Evolutionary conservation across 2,113 vertebrate species (phyloP), one percentile per base, ranked within the genome.

Genomic region (Gracilinanus agilis): DNA sequence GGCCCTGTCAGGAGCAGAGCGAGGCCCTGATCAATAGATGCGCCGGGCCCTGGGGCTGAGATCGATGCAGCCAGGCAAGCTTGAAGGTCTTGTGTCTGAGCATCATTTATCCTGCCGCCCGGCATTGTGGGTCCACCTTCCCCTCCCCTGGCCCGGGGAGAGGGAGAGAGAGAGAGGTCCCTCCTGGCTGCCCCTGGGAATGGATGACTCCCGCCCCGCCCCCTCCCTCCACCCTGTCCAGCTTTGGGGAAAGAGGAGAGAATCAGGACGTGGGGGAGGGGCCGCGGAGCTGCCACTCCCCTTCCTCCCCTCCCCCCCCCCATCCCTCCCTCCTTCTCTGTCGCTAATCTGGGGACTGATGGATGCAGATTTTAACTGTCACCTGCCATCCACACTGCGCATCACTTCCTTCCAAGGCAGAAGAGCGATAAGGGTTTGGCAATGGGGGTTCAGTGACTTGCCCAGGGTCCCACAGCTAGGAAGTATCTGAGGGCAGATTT

Each of bases 41-140:
- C 6, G 1, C 1, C 0, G 97, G 94, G 89, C 94, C 95, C 96
- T 97, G 44, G 44, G 97, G 95, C 95, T 92, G 58, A 95, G 95
- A 98, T 98, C 97, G 90, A 96, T 97, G 97, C 96, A 95, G 96
- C 96, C 93, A 97, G 96, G 97, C 94, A 96, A 96, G 96, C 88
- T 61, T 2, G 93, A 95, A 96, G 90, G 95, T 95, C 96, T 24
- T 88, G 96, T 96, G 97, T 95, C 97, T 94, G 95, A 97, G 83
- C 91, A 24, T 94, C 96, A 97, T 97, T 97, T 97, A 97, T 95
- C 95, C 95, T 95, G 95, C 75, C 94, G 95, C 94, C 53, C 90
- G 49, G 49, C 49, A 49, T 49, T 49, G 49, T 49, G 49, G 49
- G 6, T 19, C 34, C 34, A 19, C 67, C 67, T 61, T 75, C 67